Evolutionary conservation across 2,797 vertebrate species (phyloP).

Genomic region (Platalea minor): DNA sequence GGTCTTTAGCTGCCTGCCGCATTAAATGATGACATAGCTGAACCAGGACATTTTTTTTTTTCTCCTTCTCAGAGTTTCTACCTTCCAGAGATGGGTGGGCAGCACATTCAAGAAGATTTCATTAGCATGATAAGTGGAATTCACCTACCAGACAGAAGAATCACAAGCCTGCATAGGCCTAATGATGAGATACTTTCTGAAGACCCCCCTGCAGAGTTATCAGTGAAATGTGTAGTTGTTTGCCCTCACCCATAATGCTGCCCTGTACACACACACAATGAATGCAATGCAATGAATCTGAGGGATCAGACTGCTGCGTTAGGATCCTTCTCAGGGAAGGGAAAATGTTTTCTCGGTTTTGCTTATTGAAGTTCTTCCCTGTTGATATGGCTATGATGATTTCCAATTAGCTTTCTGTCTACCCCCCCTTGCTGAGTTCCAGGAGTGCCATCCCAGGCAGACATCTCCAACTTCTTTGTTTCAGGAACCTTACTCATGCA

Average conservation of each 20-base stretch:
- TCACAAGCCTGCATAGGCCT: not conserved
- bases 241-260: not conserved
- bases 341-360: not conserved
- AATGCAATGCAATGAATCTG: not conserved
- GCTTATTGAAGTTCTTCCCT: not conserved
- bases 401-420: not conserved
- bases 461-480: not conserved
- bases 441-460: not conserved
- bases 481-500: not conserved
- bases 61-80: not conserved
- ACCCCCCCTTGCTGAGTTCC: fast-evolving
- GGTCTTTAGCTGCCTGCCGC: not conserved
- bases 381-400: not conserved
- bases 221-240: not conserved
- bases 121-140: not conserved
- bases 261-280: not conserved
- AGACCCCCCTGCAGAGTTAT: not conserved
- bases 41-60: not conserved
- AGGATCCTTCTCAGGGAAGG: not conserved
- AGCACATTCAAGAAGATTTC: not conserved
- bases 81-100: not conserved
- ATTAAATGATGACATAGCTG: not conserved
- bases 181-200: not conserved
- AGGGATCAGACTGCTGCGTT: not conserved
- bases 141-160: not conserved